Evolutionary conservation across 2,113 vertebrate genomes (phyloP).

Genomic region (Bufo bufo): DNA sequence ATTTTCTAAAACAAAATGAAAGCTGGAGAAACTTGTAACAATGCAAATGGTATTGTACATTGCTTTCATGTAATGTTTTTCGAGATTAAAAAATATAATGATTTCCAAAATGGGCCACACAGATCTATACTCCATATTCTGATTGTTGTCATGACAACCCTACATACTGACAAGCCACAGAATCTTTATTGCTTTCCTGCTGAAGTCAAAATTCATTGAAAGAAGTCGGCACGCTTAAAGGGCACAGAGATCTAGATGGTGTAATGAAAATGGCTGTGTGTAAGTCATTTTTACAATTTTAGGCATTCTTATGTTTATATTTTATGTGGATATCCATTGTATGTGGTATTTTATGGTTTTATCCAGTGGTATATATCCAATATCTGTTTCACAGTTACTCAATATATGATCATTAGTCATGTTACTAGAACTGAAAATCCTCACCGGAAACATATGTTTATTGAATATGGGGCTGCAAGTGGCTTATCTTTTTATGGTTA

Average conservation of each 20-base stretch:
- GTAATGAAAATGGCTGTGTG: slow-evolving; percentile 18
- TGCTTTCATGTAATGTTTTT: slow-evolving; percentile 33
- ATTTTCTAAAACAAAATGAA: slow-evolving; percentile 18
- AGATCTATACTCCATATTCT: slow-evolving; percentile 54
- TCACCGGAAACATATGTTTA: background rate
- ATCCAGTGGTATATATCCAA: background rate
- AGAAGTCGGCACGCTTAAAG: slow-evolving; percentile 33
- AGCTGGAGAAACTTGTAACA: background rate
- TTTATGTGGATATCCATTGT: background rate
- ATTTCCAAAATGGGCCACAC: slow-evolving; percentile 44
- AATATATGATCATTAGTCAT: background rate
- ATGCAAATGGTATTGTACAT: slow-evolving; percentile 4
- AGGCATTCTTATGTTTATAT: background rate
- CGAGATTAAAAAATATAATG: slow-evolving; percentile 47
- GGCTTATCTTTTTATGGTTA: background rate
- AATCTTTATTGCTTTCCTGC: slow-evolving; percentile 49
- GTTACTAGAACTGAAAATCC: background rate
- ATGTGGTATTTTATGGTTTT: background rate
- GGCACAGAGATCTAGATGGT: slow-evolving; percentile 21
- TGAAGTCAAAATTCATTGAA: slow-evolving; percentile 41
- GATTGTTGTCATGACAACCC: slow-evolving; percentile 57
- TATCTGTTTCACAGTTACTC: background rate
- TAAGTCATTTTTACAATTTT: slow-evolving; percentile 6
- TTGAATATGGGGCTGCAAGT: background rate
- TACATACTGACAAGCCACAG: slow-evolving; percentile 44